Base-by-base conservation (phyloP, 2,113 vertebrate genomes). In the Lepus timidus region DNA sequence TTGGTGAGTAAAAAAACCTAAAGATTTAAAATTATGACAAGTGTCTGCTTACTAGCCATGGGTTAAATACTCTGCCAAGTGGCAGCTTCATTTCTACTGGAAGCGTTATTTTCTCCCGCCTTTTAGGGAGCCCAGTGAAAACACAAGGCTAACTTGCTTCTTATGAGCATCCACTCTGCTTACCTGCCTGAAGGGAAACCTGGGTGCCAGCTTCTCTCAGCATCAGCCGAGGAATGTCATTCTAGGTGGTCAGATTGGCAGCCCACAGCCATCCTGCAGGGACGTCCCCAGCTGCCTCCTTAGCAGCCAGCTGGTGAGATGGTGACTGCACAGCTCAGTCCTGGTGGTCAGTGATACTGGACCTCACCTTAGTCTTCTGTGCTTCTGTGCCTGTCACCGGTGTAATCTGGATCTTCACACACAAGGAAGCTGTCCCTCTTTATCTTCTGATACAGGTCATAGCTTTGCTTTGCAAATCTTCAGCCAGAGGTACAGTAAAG, bases 141-240 rank as follows among this genome's bases (percentile, higher is more conserved):
- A 95, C 85, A 33, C 52, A 73, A 92, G 76, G 20, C 31, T 82
- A 51, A n/a, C 29, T 85, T 81, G 52, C 61, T 55, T 80, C 84
- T 22, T 4, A 8, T 82, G 23, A 82, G 6, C 64, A 58, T 17
- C 44, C 17, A 13, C 27, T 55, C 23, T 86, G 0, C 14, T 58
- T 75, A 29, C 3, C 4, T 33, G 22, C 19, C 33, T 83, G 25
- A 16, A 65, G 44, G 64, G 85, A 61, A 75, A 80, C 7, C 2
- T 74, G 14, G 58, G 67, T 74, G 55, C 31, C n/a, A 20, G n/a
- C 70, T 71, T 64, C n/a, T 92, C 20, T 78, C n/a, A 58, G 31
- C 10, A 0, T 76, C 74, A n/a, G 49, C 22, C 64, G 51, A 0
- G 27, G 13, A 16, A 39, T 62, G 62, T 23, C 52, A 36, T 70